These are phyloP conservation scores for Eufriesea mexicana DNA, from an alignment of 1,140 invertebrate species.

Conservation along the genomic window DNA sequence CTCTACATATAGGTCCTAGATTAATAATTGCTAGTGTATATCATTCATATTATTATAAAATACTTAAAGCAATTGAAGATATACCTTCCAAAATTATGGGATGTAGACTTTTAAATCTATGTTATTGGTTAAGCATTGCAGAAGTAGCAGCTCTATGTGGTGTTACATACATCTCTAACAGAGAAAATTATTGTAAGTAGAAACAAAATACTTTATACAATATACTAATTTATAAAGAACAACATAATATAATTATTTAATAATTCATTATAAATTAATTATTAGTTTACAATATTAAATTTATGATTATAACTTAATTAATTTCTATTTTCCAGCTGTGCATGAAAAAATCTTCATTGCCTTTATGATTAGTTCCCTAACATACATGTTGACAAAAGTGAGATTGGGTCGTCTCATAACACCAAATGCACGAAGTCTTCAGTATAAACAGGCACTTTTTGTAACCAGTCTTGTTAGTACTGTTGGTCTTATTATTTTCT, in stretches of 20 bases:
- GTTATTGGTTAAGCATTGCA: conserved; percentile 92
- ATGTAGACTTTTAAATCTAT: conserved; percentile 86
- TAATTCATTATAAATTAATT: not conserved
- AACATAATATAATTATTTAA: not conserved
- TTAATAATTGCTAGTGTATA: conserved; percentile 92
- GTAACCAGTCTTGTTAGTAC: conserved; percentile 89
- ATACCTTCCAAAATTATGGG: conserved; percentile 77
- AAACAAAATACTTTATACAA: not conserved
- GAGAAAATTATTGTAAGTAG: conserved; percentile 96
- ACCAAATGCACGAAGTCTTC: conserved; percentile 84
- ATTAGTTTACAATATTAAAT: not conserved
- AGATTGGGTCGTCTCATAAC: conserved; percentile 81
- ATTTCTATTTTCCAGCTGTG: conserved; percentile 86
- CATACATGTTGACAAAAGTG: conserved; percentile 90
- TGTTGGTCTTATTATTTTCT: conserved; percentile 91
- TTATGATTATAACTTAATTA: not conserved
- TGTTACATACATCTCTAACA: conserved; percentile 96
- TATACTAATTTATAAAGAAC: not conserved
- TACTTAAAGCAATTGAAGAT: conserved; percentile 85
- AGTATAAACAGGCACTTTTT: conserved; percentile 89
- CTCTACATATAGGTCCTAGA: conserved; percentile 93
- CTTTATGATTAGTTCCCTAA: conserved; percentile 94
- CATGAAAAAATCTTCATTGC: conserved; percentile 96
- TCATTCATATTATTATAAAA: conserved; percentile 90
- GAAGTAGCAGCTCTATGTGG: conserved; percentile 92